These are phyloP conservation scores for Zenarchopterus dispar DNA, from an alignment of 2,797 vertebrate species.

Conservation along the genomic window DNA sequence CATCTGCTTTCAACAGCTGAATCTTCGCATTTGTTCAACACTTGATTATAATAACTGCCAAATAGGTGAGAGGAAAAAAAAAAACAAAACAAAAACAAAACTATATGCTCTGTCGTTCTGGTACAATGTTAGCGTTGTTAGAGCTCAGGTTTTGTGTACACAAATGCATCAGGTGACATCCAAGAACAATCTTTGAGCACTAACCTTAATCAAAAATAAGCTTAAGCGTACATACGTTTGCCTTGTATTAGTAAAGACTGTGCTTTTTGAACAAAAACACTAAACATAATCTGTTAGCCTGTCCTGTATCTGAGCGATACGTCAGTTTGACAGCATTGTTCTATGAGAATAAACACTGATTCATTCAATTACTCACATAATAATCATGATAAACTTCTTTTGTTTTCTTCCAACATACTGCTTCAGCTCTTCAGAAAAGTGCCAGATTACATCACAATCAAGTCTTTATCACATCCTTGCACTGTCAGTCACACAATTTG, in stretches of 20 bases:
- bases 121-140: conserved; percentile 40
- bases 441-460: conserved; percentile 40
- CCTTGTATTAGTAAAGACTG: conserved; percentile 64
- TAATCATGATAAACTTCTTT: conserved; percentile 26
- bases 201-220: conserved; percentile 34
- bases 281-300: conserved; percentile 42
- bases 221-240: conserved; percentile 39
- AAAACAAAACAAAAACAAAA: conserved; percentile 27
- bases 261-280: conserved; percentile 67
- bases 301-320: conserved; percentile 51
- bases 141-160: conserved; percentile 49
- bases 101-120: conserved; percentile 52
- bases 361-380: conserved; percentile 56
- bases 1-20: conserved; percentile 24
- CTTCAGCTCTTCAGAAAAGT: conserved; percentile 49
- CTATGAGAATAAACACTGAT: conserved; percentile 78
- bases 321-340: conserved; percentile 70
- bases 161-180: conserved; percentile 51
- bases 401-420: conserved; percentile 8
- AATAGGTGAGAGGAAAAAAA: too few species aligned
- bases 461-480: conserved; percentile 22
- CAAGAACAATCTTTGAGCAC: conserved; percentile 64
- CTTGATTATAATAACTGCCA: conserved; percentile 52
- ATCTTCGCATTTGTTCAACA: conserved; percentile 67
- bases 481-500: conserved; percentile 21